Conservation (phyloP, 2,888 invertebrate genomes). For the Carcina quercana region DNA sequence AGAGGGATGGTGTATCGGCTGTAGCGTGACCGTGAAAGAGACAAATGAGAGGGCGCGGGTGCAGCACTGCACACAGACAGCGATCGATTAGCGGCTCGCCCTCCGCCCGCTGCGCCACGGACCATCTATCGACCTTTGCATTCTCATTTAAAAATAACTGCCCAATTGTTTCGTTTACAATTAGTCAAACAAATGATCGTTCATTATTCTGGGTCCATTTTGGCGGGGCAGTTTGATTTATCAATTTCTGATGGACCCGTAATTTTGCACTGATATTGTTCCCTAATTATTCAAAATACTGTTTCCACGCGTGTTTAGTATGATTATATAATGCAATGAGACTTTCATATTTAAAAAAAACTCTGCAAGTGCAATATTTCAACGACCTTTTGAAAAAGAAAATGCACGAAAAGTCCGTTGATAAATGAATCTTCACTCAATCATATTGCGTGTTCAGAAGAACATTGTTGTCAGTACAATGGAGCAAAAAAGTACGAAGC, state of each 20-base stretch:
- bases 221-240: slow-evolving; percentile 6
- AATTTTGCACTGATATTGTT: no score
- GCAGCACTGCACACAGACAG: slow-evolving; percentile 63
- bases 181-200: slow-evolving; percentile 28
- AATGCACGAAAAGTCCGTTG: no score
- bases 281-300: no score
- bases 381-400: no score
- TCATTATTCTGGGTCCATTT: slow-evolving; percentile 16
- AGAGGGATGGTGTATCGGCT: slow-evolving; percentile 52
- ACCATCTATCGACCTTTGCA: slow-evolving; percentile 61
- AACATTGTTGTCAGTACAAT: background rate
- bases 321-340: no score
- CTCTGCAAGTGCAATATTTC: no score
- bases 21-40: slow-evolving; percentile 41
- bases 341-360: no score
- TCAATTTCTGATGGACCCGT: no score
- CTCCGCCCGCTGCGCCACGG: slow-evolving; percentile 44
- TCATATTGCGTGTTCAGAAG: no score
- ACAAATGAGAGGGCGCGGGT: slow-evolving; percentile 46
- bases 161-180: slow-evolving; percentile 41
- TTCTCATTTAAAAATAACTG: slow-evolving; percentile 49
- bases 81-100: slow-evolving; percentile 65
- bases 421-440: no score
- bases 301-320: no score
- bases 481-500: slow-evolving; percentile 1